A percentile compares a stretch with the other conserved stretches of the same genome.
Evolutionary conservation across 2,113 vertebrate genomes (phyloP).

Genomic region (Chaetodon trifascialis): DNA sequence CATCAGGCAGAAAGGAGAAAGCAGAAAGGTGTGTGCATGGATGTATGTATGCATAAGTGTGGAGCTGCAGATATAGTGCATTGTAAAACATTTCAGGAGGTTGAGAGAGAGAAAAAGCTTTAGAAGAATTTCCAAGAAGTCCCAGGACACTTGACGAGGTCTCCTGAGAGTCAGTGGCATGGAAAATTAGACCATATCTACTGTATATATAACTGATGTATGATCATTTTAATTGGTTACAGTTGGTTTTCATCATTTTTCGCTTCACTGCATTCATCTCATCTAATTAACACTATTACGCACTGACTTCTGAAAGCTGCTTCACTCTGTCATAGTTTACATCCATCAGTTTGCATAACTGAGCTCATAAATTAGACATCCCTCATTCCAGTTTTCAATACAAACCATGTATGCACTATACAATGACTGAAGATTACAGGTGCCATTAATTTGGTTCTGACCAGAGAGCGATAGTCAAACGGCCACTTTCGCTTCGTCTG

Average conservation of each 20-base stretch:
- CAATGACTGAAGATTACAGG: background rate
- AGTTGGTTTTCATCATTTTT: conserved; percentile 38
- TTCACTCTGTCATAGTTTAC: conserved; percentile 32
- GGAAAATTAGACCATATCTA: conserved; percentile 21
- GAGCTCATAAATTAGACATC: conserved; percentile 12
- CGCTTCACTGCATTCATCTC: conserved; percentile 29
- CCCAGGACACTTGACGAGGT: background rate
- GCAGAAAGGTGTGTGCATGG: background rate
- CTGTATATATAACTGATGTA: conserved; percentile 7
- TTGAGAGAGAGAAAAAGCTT: background rate
- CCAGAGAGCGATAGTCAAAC: background rate
- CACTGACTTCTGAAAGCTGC: conserved; percentile 17
- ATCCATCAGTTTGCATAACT: conserved; percentile 1
- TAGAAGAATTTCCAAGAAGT: background rate
- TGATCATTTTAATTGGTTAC: conserved; percentile 45
- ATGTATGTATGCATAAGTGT: background rate
- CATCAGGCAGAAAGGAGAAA: background rate
- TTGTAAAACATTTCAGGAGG: background rate
- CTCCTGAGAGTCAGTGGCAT: background rate
- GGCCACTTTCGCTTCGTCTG: background rate
- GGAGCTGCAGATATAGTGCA: background rate
- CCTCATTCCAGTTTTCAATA: background rate
- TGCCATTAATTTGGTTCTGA: background rate
- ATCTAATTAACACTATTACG: conserved; percentile 30
- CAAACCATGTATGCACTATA: background rate